These are phyloP conservation scores for Drosophila yakuba DNA, from an alignment of 1,140 invertebrate species.

Conservation along the genomic window DNA sequence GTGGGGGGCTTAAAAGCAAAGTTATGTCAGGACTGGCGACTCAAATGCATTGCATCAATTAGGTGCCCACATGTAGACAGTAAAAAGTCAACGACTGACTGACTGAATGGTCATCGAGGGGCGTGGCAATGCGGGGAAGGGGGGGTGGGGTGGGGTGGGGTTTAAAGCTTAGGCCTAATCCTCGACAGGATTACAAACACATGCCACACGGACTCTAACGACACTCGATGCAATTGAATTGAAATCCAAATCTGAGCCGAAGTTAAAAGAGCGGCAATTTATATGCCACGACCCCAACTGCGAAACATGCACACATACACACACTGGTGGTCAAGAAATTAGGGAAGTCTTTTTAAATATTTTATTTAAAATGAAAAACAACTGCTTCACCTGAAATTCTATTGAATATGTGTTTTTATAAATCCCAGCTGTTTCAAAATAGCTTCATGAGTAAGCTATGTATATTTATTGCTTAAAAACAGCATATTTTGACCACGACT, in stretches of 20 bases:
- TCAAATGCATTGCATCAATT: slow-evolving; percentile 53
- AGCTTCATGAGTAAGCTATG: not conserved
- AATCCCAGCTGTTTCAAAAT: too few relatives aligned
- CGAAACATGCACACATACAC: not conserved
- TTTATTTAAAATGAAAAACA: not conserved
- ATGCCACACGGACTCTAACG: not conserved
- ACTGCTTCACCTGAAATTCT: too few relatives aligned
- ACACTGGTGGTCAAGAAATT: not conserved
- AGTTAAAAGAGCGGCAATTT: slow-evolving; percentile 33
- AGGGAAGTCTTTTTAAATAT: not conserved
- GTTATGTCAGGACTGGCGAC: slow-evolving; percentile 35
- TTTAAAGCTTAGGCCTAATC: slow-evolving; percentile 38
- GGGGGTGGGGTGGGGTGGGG: too few relatives aligned
- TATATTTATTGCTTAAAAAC: not conserved
- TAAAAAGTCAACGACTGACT: slow-evolving; percentile 51
- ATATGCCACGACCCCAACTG: slow-evolving; percentile 12
- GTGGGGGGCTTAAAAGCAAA: slow-evolving; percentile 45
- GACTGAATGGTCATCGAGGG: slow-evolving; percentile 24
- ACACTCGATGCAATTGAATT: slow-evolving; percentile 46
- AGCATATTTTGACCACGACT: not conserved
- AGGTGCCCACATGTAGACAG: slow-evolving; percentile 49
- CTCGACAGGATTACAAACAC: slow-evolving; percentile 42
- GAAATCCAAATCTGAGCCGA: slow-evolving; percentile 36
- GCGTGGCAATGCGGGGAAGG: not conserved
- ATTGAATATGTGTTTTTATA: too few relatives aligned